Conservation (phyloP, 1,140 invertebrate species). For the Pseudachorutes palmiensis region DNA sequence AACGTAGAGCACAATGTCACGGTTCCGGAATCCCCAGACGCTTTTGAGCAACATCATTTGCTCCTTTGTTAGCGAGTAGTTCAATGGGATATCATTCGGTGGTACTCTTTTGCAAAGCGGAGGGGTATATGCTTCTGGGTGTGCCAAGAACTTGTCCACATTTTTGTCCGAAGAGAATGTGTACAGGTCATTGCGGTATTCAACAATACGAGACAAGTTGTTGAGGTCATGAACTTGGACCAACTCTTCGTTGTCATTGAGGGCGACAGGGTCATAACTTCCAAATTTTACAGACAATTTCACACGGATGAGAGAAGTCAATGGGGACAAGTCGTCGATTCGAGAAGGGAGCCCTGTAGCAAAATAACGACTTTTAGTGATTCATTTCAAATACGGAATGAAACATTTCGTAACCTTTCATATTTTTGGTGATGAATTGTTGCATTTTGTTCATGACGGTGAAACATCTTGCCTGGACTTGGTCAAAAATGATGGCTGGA, state of each 20-base stretch:
- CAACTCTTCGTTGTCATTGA: conserved; percentile 19
- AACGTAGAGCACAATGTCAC: conserved; percentile 29
- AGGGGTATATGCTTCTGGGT: conserved; percentile 18
- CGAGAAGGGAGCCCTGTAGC: background rate
- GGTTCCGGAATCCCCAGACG: conserved; percentile 24
- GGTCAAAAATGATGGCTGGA: conserved; percentile 9
- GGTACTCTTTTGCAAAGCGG: conserved; percentile 15
- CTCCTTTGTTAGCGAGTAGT: background rate
- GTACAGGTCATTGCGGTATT: conserved; percentile 19
- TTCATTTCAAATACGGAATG: background rate
- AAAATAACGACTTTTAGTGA: background rate
- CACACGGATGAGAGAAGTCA: conserved; percentile 14
- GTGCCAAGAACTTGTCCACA: conserved; percentile 16
- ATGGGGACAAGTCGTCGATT: conserved; percentile 17
- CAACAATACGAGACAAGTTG: conserved; percentile 14
- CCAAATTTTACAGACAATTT: conserved; percentile 19
- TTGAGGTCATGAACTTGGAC: background rate
- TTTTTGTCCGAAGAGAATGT: conserved; percentile 5
- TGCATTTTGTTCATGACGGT: background rate
- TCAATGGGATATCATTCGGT: conserved; percentile 5
- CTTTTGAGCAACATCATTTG: conserved; percentile 16
- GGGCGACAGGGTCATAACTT: conserved; percentile 17
- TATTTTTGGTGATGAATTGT: background rate
- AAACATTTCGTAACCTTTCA: conserved; percentile 1
- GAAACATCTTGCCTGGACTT: conserved; percentile 11